Evolutionary conservation across 2,888 invertebrate genomes (phyloP), one percentile per base, ranked within the genome.

Genomic region (Rhimphoctona megacephalus): DNA sequence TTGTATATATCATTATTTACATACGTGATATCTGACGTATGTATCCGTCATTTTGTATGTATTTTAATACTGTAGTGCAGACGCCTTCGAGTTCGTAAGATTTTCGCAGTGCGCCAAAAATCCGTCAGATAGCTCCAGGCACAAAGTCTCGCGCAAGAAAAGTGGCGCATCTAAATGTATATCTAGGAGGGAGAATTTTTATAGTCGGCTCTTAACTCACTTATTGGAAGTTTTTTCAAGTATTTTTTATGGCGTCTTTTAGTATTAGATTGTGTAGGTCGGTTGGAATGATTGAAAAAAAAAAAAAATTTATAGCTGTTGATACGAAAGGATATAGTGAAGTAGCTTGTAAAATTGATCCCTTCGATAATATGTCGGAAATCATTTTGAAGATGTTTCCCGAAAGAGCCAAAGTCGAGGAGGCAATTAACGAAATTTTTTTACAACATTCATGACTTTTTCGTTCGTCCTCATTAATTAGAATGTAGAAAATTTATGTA

Each of bases 1-100:
- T 33, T 46, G 22, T 67, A n/a, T 61, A 25, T 39, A 54, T 25
- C 66, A 81, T 49, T 43, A 81, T 61, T 36, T 46, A 66, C n/a
- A 61, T 25, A 66, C 19, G 22, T 46, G 52, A 72, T 52, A 39
- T 79, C 25, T 73, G 49, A 57, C 36, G 14, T 39, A 22, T 4
- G 54, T 57, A 57, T 46, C 7, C 17, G 46, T 39, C 39, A 9
- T 39, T 39, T 39, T 39, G 8, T 1, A 9, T 9, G 4, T 17
- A 70, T 43, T 39, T 19, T 46, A 69, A 43, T 33, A 49, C n/a
- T 25, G 57, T 57, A 57, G 30, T 14, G 14, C 11, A 33, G 72
- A 5, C 52, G 33, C 33, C 33, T 19, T 9, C 9, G 52, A 33
- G 52, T 1, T 46, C 36, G 8, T 6, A n/a, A 57, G 14, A 17